phyloP scores from a whole-genome alignment of 2,797 vertebrate species.

The Ptychobarbus kaznakovi region DNA sequence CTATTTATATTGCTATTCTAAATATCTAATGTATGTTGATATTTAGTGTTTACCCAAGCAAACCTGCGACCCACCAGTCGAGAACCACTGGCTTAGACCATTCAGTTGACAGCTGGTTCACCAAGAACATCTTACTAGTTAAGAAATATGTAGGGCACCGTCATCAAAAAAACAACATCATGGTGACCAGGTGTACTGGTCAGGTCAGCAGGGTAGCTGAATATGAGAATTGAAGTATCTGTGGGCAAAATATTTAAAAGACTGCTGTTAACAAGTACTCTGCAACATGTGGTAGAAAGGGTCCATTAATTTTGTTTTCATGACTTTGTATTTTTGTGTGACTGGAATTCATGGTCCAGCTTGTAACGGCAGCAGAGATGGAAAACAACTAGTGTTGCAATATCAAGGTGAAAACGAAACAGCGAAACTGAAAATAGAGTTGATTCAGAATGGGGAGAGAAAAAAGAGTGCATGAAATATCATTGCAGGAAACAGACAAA shows the following conservation, averaged over 20 bases:
- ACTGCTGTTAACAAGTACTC: constrained; percentile 44
- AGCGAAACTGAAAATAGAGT: constrained; percentile 56
- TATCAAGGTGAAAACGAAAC: constrained; percentile 65
- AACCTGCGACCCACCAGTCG: not conserved
- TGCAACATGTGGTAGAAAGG: constrained; percentile 47
- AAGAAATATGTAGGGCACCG: not conserved
- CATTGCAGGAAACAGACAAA: constrained; percentile 56
- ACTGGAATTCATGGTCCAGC: constrained; percentile 60
- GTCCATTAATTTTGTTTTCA: constrained; percentile 23
- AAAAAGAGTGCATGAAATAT: constrained; percentile 67
- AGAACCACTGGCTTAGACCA: constrained; percentile 15
- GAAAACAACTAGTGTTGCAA: constrained; percentile 64
- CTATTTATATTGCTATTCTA: not conserved
- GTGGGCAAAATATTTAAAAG: constrained; percentile 5
- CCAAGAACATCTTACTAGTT: not conserved
- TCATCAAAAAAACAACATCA: not conserved
- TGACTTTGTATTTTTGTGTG: constrained; percentile 42
- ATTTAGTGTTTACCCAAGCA: not conserved
- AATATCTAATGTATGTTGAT: not conserved
- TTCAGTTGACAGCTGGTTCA: constrained; percentile 6
- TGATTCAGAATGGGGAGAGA: constrained; percentile 60
- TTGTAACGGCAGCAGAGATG: constrained; percentile 60
- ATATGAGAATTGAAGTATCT: not conserved
- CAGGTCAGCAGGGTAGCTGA: constrained; percentile 21
- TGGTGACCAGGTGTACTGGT: constrained; percentile 3